Evolutionary conservation across 30 jellyfish, hydroid and myxozoan species (phyloP), one percentile per base, ranked within the genome.

Genomic region (Turritopsis rubra): DNA sequence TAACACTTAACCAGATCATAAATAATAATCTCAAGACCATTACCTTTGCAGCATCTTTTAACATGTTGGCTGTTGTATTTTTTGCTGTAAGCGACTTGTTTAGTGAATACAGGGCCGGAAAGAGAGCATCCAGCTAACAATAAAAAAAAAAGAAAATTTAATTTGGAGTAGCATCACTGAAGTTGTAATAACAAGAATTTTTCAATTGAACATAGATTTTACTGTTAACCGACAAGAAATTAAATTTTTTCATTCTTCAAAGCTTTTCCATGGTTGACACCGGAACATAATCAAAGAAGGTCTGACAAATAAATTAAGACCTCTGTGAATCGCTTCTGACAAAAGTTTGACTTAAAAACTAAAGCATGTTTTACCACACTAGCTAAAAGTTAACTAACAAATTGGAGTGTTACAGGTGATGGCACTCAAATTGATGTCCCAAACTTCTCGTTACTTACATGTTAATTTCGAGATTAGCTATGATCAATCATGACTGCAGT

Each of bases 81-180:
- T 29, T 68, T 41, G 77, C 17, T 19, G 74, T 5, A 18, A 80
- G 71, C 31, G 75, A 54, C 22, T 27, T 66, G 27, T 81, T 72
- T 65, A 86, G 68, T 17, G 89, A 82, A n/a, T 73, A 16, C 7
- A 89, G 86, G 22, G 89, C 89, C 1, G 97, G 97, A 74, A 86
- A 84, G 24, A 90, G 82, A 52, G 97, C 95, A 83, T 90, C 97
- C 71, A 90, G 54, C 89, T 72, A 68, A 68, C 9, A 9, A n/a
- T 7, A 68, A 68, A 68, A 7, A n/a, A 21, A 66, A 23, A 28
- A 73, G 13, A 22, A 73, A 21, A 21, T 74, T 19, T 25, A 25
- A 0, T 19, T 72, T 19, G 28, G 18, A 72, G n/a, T 17, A 54
- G 23, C 18, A 75, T 19, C 19, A 19, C 80, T 16, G 18, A 17